phyloP scores from a whole-genome alignment of 1,140 invertebrate species.

The Onthophagus taurus region DNA sequence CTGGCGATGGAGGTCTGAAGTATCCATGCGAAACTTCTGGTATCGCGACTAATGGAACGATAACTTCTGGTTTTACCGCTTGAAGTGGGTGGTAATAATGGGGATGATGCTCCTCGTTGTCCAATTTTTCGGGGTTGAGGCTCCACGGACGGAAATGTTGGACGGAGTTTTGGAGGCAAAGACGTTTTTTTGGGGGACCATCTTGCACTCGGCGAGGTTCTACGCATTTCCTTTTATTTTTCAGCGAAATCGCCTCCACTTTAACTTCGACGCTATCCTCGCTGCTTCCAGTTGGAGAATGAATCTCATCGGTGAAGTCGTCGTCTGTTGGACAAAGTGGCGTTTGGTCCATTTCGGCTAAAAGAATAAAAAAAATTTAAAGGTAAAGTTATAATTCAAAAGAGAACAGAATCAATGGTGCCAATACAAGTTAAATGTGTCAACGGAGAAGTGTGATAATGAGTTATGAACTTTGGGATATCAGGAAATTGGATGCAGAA shows the following conservation, averaged over 20 bases:
- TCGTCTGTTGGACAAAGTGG: conserved; percentile 1
- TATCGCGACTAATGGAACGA: neutral
- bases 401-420: too few relatives aligned
- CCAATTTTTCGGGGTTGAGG: conserved; percentile 19
- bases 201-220: conserved; percentile 50
- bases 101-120: conserved; percentile 16
- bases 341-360: conserved; percentile 4
- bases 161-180: conserved; percentile 37
- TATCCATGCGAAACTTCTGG: conserved; percentile 21
- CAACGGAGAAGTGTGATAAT: too few relatives aligned
- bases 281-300: conserved; percentile 47
- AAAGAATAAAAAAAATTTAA: too few relatives aligned
- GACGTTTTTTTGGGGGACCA: conserved; percentile 58
- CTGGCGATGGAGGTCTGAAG: conserved; percentile 23
- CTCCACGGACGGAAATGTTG: conserved; percentile 50
- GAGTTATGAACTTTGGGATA: too few relatives aligned
- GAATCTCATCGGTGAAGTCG: conserved; percentile 18
- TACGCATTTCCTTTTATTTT: conserved; percentile 55
- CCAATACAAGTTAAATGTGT: too few relatives aligned
- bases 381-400: too few relatives aligned
- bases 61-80: neutral
- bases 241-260: conserved; percentile 49
- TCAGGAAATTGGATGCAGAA: too few relatives aligned
- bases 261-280: conserved; percentile 67
- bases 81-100: neutral